Evolutionary conservation across 2,113 vertebrate genomes (phyloP).

Genomic region (Gnathonemus longibarbis): DNA sequence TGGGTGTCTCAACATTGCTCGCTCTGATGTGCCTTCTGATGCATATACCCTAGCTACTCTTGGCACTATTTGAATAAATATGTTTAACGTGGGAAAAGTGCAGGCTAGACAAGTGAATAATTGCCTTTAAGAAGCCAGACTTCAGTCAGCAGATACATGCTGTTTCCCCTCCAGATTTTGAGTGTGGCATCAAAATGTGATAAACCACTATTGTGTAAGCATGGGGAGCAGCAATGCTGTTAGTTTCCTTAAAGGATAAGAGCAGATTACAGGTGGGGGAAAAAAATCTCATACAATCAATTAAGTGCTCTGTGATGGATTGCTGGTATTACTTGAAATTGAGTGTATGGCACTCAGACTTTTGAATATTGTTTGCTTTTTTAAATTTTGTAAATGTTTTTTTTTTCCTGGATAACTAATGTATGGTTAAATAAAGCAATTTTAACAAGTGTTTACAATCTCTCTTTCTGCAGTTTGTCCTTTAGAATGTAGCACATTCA

Average conservation of each 20-base stretch:
- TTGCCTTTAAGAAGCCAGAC: slow-evolving; percentile 1
- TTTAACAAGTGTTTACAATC: slow-evolving; percentile 32
- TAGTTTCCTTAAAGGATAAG: background rate
- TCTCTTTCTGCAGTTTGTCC: background rate
- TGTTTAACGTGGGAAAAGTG: background rate
- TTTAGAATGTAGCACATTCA: background rate
- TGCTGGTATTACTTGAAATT: slow-evolving; percentile 62
- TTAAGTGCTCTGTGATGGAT: slow-evolving; percentile 24
- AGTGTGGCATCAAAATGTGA: background rate
- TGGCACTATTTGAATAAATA: slow-evolving; percentile 5
- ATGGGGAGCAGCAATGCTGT: background rate
- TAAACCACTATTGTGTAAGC: background rate
- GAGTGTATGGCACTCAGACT: slow-evolving; percentile 30
- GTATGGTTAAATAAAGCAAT: slow-evolving; percentile 17
- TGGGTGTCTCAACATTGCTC: background rate
- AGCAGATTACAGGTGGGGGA: background rate
- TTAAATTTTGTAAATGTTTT: slow-evolving; percentile 57
- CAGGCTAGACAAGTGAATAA: background rate
- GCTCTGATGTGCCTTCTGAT: slow-evolving; percentile 8
- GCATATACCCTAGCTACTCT: background rate
- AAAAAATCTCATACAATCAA: slow-evolving; percentile 9
- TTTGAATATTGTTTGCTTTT: slow-evolving; percentile 32
- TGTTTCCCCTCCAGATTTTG: background rate
- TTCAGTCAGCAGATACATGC: background rate
- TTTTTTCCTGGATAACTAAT: slow-evolving; percentile 35